Percentiles rank a stretch among this genome's conserved stretches.
Conservation (phyloP, 2,113 vertebrate species). For the Casuarius casuarius region DNA sequence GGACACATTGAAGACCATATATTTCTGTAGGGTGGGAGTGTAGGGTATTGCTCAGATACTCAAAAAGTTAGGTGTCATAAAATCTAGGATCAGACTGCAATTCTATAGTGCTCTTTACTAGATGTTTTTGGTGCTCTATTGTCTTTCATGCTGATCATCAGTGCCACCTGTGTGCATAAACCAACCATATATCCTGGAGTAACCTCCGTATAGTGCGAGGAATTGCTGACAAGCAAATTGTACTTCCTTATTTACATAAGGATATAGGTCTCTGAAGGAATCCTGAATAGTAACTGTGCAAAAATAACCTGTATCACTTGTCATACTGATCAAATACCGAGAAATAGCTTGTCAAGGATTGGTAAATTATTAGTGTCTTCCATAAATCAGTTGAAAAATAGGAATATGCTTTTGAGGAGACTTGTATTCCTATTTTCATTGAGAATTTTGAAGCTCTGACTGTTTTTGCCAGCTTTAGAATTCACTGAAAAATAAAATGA, state of each 20-base stretch:
- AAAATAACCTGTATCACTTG: background rate
- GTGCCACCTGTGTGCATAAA: background rate
- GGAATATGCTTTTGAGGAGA: background rate
- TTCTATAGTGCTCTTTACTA: background rate
- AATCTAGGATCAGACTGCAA: background rate
- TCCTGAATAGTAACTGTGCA: background rate
- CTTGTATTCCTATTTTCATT: accelerated
- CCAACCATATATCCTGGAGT: background rate
- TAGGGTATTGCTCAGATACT: background rate
- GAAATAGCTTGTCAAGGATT: background rate
- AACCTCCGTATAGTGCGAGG: background rate
- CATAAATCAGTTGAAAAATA: background rate
- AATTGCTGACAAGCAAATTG: background rate
- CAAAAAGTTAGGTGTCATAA: background rate
- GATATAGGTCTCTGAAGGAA: background rate
- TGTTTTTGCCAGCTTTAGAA: background rate
- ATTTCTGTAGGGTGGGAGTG: accelerated
- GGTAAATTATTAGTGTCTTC: background rate
- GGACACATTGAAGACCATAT: background rate
- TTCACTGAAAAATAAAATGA: background rate
- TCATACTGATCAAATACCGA: background rate
- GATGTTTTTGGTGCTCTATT: background rate
- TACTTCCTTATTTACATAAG: background rate
- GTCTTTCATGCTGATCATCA: background rate
- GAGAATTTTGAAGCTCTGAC: background rate